Evolutionary conservation across 2,888 invertebrate genomes (phyloP), one percentile per base, ranked within the genome.

Genomic region (Euzetes globulus): DNA sequence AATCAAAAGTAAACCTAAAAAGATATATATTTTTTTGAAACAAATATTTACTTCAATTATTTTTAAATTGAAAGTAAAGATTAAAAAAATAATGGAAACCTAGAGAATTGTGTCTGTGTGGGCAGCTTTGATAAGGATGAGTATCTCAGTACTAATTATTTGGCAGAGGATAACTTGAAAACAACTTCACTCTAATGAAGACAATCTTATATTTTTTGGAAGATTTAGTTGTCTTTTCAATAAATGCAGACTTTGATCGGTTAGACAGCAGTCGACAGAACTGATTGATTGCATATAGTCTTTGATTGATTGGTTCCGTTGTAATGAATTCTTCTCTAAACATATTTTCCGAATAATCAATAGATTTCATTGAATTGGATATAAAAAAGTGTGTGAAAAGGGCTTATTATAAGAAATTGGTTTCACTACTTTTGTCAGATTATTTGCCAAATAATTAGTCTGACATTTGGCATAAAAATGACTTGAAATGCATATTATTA

Each of bases 171-270:
- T 15, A 47, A 9, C 13, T 47, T 47, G 15, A 13, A 47, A 11
- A 47, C 15, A 47, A 47, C 47, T 47, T 11, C 15, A 47, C 15
- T 47, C 13, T 11, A 47, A 47, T 55, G 9, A 22, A n/a, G 22
- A 25, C 9, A 55, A 19, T 25, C n/a, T 11, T 25, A 55, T 55
- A 17, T 19, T 55, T 55, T 25, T 55, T 9, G 55, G 22, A 9
- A 47, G n/a, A 55, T 55, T 55, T 55, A 25, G 25, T 55, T 55
- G 55, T 55, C 55, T 55, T 55, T 55, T 55, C 25, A 55, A 55
- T 55, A 55, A 55, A 11, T 19, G n/a, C 19, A 50, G n/a, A n/a
- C 4, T 19, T 50, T 50, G 50, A 17, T 50, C 19, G n/a, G 17
- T 11, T 25, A 55, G 55, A 55, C 55, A 55, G 22, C 19, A 55